Base-by-base conservation (phyloP, 2,888 invertebrate genomes). In the Tuta absoluta region DNA sequence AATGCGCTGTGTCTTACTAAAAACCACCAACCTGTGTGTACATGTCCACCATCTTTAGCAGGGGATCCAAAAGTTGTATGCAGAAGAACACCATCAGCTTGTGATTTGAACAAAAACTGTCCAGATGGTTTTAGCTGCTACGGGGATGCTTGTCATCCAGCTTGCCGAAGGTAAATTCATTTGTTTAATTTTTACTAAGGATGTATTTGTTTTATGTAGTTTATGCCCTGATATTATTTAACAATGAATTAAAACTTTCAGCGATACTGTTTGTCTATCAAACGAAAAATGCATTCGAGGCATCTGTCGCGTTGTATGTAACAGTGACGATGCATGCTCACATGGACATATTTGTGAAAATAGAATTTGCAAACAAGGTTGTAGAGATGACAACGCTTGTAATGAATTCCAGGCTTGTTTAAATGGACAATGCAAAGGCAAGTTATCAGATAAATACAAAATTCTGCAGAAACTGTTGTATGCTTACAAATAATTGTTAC, bases 261-360 rank as follows among this genome's bases (percentile, higher is more conserved):
- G 96, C 71, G 96, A 98, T 80, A 93, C 93, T 56, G 94, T 96
- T 74, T 98, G 98, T 78, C 87, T 97, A 69, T 94, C 95, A 17
- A 96, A 97, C 77, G 97, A 98, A 85, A 94, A 96, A 72, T 98
- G 98, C 82, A 94, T 97, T 70, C 93, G 94, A 64, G 97, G 96
- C 56, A 93, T 95, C 63, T 98, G 98, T 78, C 95, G 96, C 83
- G 93, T 95, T 1, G 95, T 98, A 37, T 98, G 98, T 79, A 98
- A 97, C 79, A 96, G 95, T 63, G 97, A 98, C 80, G 93, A 94
- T 14, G 94, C 95, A 66, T 98, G 98, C 77, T 94, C 93, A 21
- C 91, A 93, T 14, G 95, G 96, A 71, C 96, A 97, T 84, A 97
- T 98, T 74, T 98, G 98, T 77, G 96, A 96, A 82, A 96, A 96